Conservation (phyloP, 2,113 vertebrate species). For the Sinocyclocheilus maitianheensis region DNA sequence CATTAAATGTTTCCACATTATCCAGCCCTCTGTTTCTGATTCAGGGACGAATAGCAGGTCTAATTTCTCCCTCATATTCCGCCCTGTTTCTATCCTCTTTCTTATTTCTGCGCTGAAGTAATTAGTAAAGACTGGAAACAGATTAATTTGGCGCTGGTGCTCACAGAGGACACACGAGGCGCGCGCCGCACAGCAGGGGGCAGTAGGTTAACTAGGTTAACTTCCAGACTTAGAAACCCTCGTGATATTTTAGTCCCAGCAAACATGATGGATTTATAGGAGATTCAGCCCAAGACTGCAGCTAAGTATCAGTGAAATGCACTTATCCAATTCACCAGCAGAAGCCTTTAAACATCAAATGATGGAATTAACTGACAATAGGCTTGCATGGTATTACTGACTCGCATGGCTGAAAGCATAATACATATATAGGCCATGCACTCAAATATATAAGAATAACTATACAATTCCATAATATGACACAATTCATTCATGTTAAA, state of each 20-base stretch:
- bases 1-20: background rate
- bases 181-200: slow-evolving; percentile 53
- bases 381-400: background rate
- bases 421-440: background rate
- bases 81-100: background rate
- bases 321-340: slow-evolving; percentile 25
- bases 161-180: slow-evolving; percentile 31
- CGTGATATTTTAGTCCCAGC: slow-evolving; percentile 67
- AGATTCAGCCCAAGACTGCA: slow-evolving; percentile 56
- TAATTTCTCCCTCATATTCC: background rate
- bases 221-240: slow-evolving; percentile 40
- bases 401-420: background rate
- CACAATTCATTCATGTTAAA: background rate
- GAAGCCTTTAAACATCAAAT: slow-evolving; percentile 33
- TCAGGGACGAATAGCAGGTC: background rate
- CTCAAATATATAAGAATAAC: background rate
- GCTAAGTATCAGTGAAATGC: slow-evolving; percentile 23
- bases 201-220: slow-evolving; percentile 54
- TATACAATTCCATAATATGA: too few relatives aligned
- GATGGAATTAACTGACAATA: slow-evolving; percentile 32
- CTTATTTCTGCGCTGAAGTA: background rate
- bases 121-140: background rate
- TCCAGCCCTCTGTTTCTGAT: background rate
- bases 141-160: background rate
- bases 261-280: slow-evolving; percentile 66